A percentile compares a stretch with the other conserved stretches of the same genome.
Evolutionary conservation across 2,888 invertebrate genomes (phyloP).

Genomic region (Macrosiphum euphorbiae): DNA sequence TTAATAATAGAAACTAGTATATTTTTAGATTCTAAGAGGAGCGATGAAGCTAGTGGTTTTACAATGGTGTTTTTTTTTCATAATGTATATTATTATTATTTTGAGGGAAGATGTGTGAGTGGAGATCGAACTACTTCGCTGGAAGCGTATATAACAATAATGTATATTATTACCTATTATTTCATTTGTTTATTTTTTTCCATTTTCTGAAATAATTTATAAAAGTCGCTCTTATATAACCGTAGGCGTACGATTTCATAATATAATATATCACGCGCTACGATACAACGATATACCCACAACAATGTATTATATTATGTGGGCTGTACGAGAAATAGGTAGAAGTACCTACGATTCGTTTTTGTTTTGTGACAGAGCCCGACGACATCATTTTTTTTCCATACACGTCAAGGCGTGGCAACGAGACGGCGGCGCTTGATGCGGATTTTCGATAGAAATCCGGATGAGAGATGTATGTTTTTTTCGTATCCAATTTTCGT

Average conservation of each 20-base stretch:
- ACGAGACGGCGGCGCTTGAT: neutral
- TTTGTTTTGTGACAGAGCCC: neutral
- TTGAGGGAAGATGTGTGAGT: neutral
- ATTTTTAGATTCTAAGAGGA: no score
- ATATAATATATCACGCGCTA: neutral
- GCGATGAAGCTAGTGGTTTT: no score
- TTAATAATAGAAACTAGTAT: no score
- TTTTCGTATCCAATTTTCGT: conserved; percentile 42
- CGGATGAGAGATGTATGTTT: neutral
- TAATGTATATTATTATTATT: no score
- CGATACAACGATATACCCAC: neutral
- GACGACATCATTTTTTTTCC: neutral
- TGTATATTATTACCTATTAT: neutral
- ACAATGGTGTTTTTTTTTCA: no score
- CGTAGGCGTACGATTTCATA: neutral
- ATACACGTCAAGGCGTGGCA: neutral
- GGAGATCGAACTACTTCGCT: neutral
- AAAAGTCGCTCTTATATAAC: neutral
- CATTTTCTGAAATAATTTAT: neutral
- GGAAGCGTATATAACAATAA: neutral
- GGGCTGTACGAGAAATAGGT: neutral
- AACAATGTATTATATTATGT: no score
- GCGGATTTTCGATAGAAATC: neutral
- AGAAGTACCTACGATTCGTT: neutral
- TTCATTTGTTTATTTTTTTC: neutral